A percentile compares a stretch with the other conserved stretches of the same genome.
Evolutionary conservation across 2,113 vertebrate species (phyloP).

Genomic region (Orthonyx spaldingii): DNA sequence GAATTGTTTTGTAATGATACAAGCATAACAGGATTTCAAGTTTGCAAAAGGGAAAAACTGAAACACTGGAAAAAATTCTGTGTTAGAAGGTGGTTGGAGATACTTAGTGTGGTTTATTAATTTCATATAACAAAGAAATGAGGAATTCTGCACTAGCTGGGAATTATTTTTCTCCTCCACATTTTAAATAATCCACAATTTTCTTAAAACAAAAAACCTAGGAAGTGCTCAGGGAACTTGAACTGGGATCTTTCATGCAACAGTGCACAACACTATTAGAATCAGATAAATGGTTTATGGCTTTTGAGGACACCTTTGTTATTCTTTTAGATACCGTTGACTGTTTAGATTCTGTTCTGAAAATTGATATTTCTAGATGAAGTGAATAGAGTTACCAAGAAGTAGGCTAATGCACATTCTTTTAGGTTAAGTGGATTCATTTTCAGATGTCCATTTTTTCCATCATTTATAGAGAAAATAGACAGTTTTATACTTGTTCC

Average conservation of each 20-base stretch:
- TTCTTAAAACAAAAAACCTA: background rate
- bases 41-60: background rate
- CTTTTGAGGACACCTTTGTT: background rate
- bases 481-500: background rate
- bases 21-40: background rate
- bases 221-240: background rate
- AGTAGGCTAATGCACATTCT: background rate
- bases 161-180: background rate
- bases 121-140: background rate
- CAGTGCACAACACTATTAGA: background rate
- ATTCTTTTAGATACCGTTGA: background rate
- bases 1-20: background rate
- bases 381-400: background rate
- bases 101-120: background rate
- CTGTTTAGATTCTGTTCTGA: background rate
- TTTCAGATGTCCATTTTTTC: background rate
- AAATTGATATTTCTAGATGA: background rate
- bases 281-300: background rate
- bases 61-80: background rate
- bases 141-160: background rate
- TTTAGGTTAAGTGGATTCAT: background rate
- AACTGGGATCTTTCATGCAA: background rate
- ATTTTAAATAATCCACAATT: background rate
- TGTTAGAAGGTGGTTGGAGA: background rate
- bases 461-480: background rate